Percentiles rank a stretch among this genome's conserved stretches.
Evolutionary conservation across 2,888 invertebrate genomes (phyloP).

Genomic region (Lasioglossum calceatum): DNA sequence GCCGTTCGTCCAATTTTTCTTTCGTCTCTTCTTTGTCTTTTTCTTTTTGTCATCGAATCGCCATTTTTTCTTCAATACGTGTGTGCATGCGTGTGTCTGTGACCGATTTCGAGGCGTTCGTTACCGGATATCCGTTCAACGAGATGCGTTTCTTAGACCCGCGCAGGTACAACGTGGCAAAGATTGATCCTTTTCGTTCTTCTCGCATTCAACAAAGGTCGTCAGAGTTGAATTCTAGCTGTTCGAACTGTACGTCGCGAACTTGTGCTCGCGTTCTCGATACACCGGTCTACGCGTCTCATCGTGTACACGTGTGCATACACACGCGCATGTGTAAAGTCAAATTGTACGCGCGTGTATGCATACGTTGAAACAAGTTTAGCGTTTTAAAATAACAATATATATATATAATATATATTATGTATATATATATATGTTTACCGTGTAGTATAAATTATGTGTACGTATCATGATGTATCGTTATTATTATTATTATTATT

Average conservation of each 20-base stretch:
- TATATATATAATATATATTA: conserved; percentile 38
- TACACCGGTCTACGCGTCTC: conserved; percentile 13
- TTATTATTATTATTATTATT: conserved; percentile 64
- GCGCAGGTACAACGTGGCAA: conserved; percentile 50
- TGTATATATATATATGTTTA: conserved; percentile 53
- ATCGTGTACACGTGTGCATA: conserved; percentile 15
- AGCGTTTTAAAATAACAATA: conserved; percentile 76
- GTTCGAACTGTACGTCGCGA: conserved; percentile 32
- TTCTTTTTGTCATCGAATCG: background rate
- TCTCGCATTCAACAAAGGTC: conserved; percentile 34
- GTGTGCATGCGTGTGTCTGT: background rate
- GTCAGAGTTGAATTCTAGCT: conserved; percentile 32
- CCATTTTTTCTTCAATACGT: background rate
- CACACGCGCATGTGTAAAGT: conserved; percentile 21
- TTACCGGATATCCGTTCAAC: background rate
- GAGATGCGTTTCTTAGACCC: background rate
- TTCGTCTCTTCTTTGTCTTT: background rate
- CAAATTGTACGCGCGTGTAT: conserved; percentile 27
- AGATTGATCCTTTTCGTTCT: conserved; percentile 19
- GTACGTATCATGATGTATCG: conserved; percentile 81
- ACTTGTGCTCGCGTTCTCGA: conserved; percentile 35
- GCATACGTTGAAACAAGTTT: conserved; percentile 65
- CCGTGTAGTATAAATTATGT: conserved; percentile 83
- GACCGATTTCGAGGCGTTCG: conserved; percentile 14
- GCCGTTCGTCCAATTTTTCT: background rate